A percentile compares a stretch with the other conserved stretches of the same genome.
Conservation (phyloP, 2,797 vertebrate genomes). For the Darevskia mixta region DNA sequence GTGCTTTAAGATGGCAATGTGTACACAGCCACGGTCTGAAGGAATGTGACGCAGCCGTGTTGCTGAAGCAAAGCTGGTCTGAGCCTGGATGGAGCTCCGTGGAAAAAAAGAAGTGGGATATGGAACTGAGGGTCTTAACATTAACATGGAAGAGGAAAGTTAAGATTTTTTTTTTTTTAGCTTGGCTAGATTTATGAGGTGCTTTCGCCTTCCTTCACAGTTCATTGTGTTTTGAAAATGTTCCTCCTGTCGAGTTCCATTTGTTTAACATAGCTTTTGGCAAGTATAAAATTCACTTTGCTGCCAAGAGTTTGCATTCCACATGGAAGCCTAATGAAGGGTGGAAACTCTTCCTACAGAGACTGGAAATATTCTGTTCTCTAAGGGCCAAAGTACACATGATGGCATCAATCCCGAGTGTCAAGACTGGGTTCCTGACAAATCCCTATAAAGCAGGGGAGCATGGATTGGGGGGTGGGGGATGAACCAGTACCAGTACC, state of each 20-base stretch:
- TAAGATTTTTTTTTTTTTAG: not conserved
- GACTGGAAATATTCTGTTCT: not conserved
- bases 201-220: not conserved
- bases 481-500: not conserved
- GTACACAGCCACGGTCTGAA: not conserved
- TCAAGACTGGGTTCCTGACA: not conserved
- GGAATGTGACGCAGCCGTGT: not conserved
- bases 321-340: not conserved
- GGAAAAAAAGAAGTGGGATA: not conserved
- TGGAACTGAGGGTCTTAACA: not conserved
- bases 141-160: not conserved
- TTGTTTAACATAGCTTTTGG: constrained; percentile 21
- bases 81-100: not conserved
- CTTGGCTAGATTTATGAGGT: not conserved
- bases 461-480: not conserved
- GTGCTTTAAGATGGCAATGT: too few species aligned
- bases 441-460: not conserved
- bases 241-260: constrained; percentile 1
- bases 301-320: constrained; percentile 13
- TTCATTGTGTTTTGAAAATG: constrained; percentile 26
- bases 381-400: not conserved
- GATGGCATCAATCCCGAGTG: not conserved
- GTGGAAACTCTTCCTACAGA: not conserved
- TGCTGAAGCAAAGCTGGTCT: not conserved
- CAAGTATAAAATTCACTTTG: not conserved